Percentiles rank a stretch among this genome's conserved stretches.
These are phyloP conservation scores for Gobio occitaniae DNA, from an alignment of 2,797 vertebrate genomes.

Conservation along the genomic window DNA sequence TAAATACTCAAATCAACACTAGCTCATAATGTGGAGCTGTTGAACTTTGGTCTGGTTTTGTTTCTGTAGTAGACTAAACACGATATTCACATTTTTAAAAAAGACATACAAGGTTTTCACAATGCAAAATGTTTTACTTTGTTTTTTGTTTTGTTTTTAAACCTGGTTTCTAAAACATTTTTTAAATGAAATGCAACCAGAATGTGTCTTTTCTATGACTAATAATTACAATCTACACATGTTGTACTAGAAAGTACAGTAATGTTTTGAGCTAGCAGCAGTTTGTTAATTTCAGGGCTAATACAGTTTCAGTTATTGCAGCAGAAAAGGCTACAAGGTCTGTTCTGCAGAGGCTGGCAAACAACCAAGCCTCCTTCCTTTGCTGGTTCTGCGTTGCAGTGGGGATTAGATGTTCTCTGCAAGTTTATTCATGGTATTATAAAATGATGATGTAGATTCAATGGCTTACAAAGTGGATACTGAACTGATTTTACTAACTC, in stretches of 20 bases:
- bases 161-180: neutral
- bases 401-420: slow-evolving; percentile 60
- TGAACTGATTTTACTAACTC: slow-evolving; percentile 24
- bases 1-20: neutral
- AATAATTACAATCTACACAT: neutral
- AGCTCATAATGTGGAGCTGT: neutral
- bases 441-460: slow-evolving; percentile 44
- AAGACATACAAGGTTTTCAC: neutral
- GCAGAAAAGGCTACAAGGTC: slow-evolving; percentile 40
- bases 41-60: neutral
- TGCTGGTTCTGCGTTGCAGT: slow-evolving; percentile 41
- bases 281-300: neutral
- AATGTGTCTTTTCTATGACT: neutral
- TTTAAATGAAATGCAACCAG: neutral
- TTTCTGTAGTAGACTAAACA: neutral
- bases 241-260: neutral
- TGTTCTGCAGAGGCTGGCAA: slow-evolving; percentile 51
- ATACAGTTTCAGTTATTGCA: slow-evolving; percentile 37
- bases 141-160: neutral
- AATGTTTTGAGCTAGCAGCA: neutral
- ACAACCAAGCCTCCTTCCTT: slow-evolving; percentile 45
- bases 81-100: no score
- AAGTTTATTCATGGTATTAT: slow-evolving; percentile 58
- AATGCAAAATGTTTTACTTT: neutral
- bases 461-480: slow-evolving; percentile 43